phyloP scores from a whole-genome alignment of 2,113 vertebrate genomes.

The Pterocles orientalis region DNA sequence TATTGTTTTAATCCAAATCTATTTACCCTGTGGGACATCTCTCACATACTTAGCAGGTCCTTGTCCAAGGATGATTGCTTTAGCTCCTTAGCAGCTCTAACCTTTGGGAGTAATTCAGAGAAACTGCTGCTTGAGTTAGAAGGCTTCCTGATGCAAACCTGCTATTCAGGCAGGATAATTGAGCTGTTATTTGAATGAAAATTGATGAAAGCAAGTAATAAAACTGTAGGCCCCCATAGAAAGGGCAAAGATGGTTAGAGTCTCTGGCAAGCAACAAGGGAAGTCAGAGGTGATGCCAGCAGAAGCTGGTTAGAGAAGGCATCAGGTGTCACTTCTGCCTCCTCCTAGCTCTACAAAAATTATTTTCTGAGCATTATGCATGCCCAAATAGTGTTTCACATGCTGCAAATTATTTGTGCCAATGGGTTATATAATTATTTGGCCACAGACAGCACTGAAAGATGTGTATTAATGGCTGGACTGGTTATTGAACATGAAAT shows the following conservation, averaged over 20 bases:
- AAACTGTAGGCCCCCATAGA: neutral
- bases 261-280: neutral
- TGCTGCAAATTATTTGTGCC: neutral
- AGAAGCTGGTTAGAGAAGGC: neutral
- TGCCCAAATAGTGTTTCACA: neutral
- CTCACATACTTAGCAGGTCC: neutral
- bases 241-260: neutral
- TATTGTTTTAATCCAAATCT: neutral
- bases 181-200: neutral
- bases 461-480: neutral
- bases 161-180: neutral
- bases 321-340: neutral
- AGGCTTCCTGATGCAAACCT: neutral
- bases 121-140: neutral
- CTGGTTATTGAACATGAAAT: neutral
- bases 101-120: neutral
- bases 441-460: neutral
- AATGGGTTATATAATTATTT: neutral
- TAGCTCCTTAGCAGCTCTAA: neutral
- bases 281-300: neutral
- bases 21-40: neutral
- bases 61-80: neutral
- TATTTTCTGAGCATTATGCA: neutral
- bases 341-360: neutral
- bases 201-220: neutral